phyloP scores from a whole-genome alignment of 1,140 invertebrate genomes.

The Drusus annulatus region DNA sequence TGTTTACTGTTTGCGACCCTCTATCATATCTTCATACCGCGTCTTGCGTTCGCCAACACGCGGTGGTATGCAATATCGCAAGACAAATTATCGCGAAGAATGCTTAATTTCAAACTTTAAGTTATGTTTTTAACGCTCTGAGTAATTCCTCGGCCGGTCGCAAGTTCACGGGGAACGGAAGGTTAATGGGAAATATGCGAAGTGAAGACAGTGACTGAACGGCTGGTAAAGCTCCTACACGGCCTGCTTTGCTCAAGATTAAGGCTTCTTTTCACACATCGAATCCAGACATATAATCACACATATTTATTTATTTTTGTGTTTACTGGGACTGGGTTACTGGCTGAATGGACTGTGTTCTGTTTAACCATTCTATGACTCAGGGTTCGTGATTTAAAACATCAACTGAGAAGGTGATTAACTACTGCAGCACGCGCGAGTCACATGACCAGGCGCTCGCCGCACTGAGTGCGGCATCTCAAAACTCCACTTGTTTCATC shows the following conservation, averaged over 20 bases:
- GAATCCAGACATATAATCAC: neutral
- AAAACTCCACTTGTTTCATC: too few species aligned
- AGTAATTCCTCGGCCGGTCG: neutral
- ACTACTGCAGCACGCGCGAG: too few species aligned
- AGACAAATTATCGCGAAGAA: conserved; percentile 14
- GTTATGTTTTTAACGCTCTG: conserved; percentile 9
- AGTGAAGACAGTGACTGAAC: conserved; percentile 28
- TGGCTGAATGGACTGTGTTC: too few species aligned
- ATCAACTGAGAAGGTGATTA: too few species aligned
- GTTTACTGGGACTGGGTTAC: too few species aligned
- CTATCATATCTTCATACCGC: neutral
- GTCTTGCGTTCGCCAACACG: neutral
- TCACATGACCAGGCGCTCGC: too few species aligned
- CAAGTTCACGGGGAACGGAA: conserved; percentile 8
- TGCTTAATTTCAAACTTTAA: conserved; percentile 5
- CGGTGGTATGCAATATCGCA: neutral
- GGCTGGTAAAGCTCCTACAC: conserved; percentile 21
- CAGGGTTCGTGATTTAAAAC: too few species aligned
- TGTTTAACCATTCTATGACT: neutral
- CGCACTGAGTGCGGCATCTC: too few species aligned
- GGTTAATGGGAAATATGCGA: conserved; percentile 24
- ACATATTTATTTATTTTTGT: too few species aligned
- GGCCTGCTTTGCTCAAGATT: neutral
- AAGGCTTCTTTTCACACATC: neutral
- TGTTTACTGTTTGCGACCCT: neutral